Percentiles rank a stretch among this genome's conserved stretches.
Evolutionary conservation across 2,888 invertebrate species (phyloP).

Genomic region (Epinotia demarniana): DNA sequence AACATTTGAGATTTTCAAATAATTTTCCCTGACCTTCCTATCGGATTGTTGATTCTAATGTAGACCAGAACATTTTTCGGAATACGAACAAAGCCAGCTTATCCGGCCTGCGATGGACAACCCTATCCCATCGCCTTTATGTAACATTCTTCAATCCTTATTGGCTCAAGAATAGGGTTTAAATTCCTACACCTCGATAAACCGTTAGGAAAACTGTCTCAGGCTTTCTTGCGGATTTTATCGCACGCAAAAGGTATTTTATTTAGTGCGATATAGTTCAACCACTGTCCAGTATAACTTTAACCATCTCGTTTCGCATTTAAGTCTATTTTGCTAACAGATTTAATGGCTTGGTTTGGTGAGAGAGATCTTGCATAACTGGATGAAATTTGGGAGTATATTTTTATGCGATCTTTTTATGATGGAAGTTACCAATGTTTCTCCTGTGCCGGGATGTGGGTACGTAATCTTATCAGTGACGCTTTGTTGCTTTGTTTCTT

Average conservation of each 20-base stretch:
- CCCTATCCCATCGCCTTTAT: conserved; percentile 24
- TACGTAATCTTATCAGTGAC: conserved; percentile 38
- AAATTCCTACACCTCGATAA: conserved; percentile 51
- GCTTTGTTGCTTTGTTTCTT: conserved; percentile 25
- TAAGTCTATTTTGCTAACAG: conserved; percentile 19
- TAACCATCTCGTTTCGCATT: conserved; percentile 35
- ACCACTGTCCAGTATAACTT: conserved; percentile 42
- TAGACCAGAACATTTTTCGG: conserved; percentile 11
- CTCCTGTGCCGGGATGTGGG: conserved; percentile 32
- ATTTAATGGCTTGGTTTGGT: conserved; percentile 21
- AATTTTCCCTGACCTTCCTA: conserved; percentile 4
- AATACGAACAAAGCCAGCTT: conserved; percentile 25
- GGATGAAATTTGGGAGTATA: conserved; percentile 35
- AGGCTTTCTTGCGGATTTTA: conserved; percentile 70
- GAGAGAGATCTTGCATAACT: conserved; percentile 28
- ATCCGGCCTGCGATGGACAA: conserved; percentile 24
- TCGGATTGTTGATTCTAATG: conserved; percentile 1
- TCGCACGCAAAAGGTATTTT: conserved; percentile 68
- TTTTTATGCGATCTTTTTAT: conserved; percentile 39
- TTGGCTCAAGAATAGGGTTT: conserved; percentile 51
- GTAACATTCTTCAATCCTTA: conserved; percentile 19
- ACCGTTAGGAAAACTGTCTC: conserved; percentile 56
- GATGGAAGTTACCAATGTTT: conserved; percentile 41
- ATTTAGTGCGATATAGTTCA: conserved; percentile 60
- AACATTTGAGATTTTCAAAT: background rate